Evolutionary conservation across 2,888 invertebrate genomes (phyloP).

Genomic region (Tridacna gigas): DNA sequence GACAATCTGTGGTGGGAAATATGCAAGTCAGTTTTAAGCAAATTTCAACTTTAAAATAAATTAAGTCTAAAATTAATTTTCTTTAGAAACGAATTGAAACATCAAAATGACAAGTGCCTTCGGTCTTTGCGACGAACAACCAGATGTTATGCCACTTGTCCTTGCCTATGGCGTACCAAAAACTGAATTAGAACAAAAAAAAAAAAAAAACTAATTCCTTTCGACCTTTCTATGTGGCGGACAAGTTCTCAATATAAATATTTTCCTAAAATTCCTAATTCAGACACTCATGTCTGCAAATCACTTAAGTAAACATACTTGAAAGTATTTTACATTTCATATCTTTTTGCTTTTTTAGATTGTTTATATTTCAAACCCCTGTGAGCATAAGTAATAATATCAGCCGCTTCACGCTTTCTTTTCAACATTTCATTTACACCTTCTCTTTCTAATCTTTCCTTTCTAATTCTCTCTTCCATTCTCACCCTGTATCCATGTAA

Average conservation of each 20-base stretch:
- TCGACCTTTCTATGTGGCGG: no score
- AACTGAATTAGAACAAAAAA: no score
- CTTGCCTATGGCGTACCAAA: no score
- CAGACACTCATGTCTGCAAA: neutral
- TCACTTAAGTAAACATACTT: neutral
- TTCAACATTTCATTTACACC: slow-evolving; percentile 31
- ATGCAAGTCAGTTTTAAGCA: no score
- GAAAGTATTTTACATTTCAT: slow-evolving; percentile 54
- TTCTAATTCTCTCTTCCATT: slow-evolving; percentile 27
- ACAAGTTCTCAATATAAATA: neutral
- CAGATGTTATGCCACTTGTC: no score
- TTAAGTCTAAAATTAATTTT: no score
- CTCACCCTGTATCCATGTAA: slow-evolving; percentile 43
- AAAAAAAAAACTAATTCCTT: no score
- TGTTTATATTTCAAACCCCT: slow-evolving; percentile 44
- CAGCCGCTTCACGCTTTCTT: slow-evolving; percentile 41
- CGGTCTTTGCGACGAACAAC: no score
- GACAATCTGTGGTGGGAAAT: no score
- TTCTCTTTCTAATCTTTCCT: slow-evolving; percentile 26
- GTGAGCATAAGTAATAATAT: slow-evolving; percentile 49
- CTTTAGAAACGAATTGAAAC: no score
- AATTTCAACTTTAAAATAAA: no score
- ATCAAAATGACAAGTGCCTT: no score
- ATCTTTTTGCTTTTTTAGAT: slow-evolving; percentile 33
- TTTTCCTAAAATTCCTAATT: neutral